Conservation (phyloP, 2,797 vertebrate genomes). For the Heteromormyrus szaboi region DNA sequence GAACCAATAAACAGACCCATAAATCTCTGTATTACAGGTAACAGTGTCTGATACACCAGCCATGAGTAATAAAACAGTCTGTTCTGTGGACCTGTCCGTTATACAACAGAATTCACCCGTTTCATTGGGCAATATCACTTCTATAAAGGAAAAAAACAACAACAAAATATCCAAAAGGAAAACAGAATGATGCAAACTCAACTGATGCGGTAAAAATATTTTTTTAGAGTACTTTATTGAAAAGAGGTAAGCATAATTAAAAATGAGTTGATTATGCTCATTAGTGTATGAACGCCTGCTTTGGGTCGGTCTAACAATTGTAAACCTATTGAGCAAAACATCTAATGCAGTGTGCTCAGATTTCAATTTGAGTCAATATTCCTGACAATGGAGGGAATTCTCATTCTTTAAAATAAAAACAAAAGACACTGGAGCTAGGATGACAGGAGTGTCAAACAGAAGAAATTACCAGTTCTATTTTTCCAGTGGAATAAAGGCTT, state of each 20-base stretch:
- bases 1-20: neutral
- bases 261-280: constrained; percentile 1
- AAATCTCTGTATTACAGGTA: neutral
- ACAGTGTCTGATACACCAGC: neutral
- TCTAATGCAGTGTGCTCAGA: neutral
- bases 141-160: too few relatives aligned
- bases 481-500: neutral
- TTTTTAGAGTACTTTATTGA: neutral
- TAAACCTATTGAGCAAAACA: neutral
- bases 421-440: neutral
- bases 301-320: neutral
- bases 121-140: neutral
- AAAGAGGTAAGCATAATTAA: constrained; percentile 7
- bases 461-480: neutral
- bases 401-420: neutral
- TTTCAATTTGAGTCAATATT: neutral
- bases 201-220: neutral
- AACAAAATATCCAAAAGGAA: neutral
- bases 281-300: neutral
- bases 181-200: neutral
- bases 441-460: neutral
- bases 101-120: neutral
- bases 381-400: neutral
- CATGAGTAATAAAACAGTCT: neutral
- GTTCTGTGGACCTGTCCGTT: neutral